Base-by-base conservation (phyloP, 2,113 vertebrate genomes). In the Brachirus orientalis region DNA sequence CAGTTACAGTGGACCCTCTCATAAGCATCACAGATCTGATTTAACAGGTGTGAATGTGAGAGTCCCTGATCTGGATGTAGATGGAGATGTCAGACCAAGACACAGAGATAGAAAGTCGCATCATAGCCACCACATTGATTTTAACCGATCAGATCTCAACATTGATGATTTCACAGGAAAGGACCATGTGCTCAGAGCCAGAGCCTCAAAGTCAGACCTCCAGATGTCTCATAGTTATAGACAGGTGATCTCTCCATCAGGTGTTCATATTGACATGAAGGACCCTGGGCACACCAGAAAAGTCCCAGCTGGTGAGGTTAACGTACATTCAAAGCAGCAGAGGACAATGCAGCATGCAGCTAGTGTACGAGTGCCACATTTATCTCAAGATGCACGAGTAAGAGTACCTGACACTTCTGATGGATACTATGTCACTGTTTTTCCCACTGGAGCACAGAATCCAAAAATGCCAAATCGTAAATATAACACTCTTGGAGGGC, bases 91-190 rank as follows among this genome's bases (percentile, higher is more conserved):
- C 28, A 28, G 28, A 28, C 28, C 28, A 28, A 28, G 28, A 28
- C 28, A 28, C 6, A 28, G 28, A 4, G 28, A 28, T 28, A 43
- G 8, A 43, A 43, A 13, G 14, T 43, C 40, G 12, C 5, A 57
- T 52, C 64, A 63, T 6, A 14, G 16, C 20, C 53, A 46, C 3
- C 8, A 64, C 4, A 18, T 79, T 40, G 76, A 80, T 63, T 80
- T 81, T 16, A 53, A 19, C 8, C 83, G 28, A 44, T 64, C 84
- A 46, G 90, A 90, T 77, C 81, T 90, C 45, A 89, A 92, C 53
- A 89, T 90, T 41, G 87, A 86, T 44, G 86, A 90, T 72, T 89
- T 90, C 50, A 83, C 85, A 36, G 87, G 77, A 43, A 84, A 51
- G 66, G 14, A 86, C 7, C 78, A 85, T 40, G 62, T 90, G 8